phyloP scores from a whole-genome alignment of 2,888 invertebrate species.

The Sarcophaga carnaria region DNA sequence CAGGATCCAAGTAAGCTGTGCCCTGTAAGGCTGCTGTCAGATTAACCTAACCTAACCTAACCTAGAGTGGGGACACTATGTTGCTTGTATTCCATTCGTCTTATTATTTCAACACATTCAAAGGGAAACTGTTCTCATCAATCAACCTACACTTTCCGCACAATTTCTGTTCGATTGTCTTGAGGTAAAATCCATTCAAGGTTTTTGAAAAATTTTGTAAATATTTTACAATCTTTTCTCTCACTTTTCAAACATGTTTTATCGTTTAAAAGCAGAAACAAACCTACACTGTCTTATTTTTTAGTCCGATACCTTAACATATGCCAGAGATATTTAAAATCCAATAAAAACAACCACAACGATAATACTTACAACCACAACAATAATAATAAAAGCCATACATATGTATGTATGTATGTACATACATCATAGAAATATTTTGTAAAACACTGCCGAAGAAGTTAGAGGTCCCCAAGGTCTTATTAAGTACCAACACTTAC shows the following conservation, averaged over 20 bases:
- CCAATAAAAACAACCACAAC: slow-evolving; percentile 40
- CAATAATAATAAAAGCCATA: neutral
- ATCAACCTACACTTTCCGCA: neutral
- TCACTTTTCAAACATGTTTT: neutral
- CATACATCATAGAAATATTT: too few relatives aligned
- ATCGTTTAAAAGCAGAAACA: neutral
- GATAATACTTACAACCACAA: neutral
- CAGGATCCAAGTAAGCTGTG: too few relatives aligned
- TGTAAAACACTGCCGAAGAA: neutral
- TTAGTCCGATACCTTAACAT: neutral
- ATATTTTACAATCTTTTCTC: neutral
- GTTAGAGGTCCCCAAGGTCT: slow-evolving; percentile 28
- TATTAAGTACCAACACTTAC: slow-evolving; percentile 28
- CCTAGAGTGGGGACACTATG: too few relatives aligned
- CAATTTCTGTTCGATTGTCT: neutral
- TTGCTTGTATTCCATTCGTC: too few relatives aligned
- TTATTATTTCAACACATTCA: too few relatives aligned
- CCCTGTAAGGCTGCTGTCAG: too few relatives aligned
- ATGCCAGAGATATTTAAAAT: slow-evolving; percentile 56
- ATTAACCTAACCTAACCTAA: too few relatives aligned
- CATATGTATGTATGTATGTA: neutral
- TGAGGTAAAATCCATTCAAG: too few relatives aligned
- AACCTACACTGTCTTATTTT: neutral
- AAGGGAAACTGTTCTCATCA: too few relatives aligned
- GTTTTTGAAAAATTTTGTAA: slow-evolving; percentile 26